A percentile compares a stretch with the other conserved stretches of the same genome.
Evolutionary conservation across 2,113 vertebrate species (phyloP).

Genomic region (Tragelaphus buxtoni): DNA sequence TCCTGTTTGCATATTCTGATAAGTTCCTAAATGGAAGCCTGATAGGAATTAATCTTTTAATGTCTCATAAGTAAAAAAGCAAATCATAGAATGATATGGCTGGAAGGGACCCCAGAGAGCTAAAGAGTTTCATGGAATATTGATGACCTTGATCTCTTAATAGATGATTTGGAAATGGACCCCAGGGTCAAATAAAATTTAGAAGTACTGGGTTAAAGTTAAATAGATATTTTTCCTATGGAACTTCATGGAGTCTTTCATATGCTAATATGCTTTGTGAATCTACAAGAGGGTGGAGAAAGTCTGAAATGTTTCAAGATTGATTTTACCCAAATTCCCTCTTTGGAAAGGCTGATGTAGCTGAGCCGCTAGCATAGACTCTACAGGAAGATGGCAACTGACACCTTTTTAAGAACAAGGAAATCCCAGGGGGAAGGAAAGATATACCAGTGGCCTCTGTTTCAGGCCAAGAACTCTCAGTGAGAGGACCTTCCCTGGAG

Average conservation of each 20-base stretch:
- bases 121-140: not conserved
- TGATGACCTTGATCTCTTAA: not conserved
- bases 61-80: not conserved
- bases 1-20: not conserved
- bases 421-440: not conserved
- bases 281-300: not conserved
- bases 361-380: not conserved
- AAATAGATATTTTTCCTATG: not conserved
- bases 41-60: constrained; percentile 2
- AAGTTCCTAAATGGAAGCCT: not conserved
- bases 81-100: not conserved
- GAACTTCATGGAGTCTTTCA: not conserved
- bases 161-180: not conserved
- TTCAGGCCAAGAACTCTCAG: constrained; percentile 9
- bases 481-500: not conserved
- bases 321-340: not conserved
- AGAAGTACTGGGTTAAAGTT: not conserved
- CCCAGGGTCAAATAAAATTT: not conserved
- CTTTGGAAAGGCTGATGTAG: not conserved
- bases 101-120: not conserved
- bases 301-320: not conserved
- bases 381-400: not conserved
- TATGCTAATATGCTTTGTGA: not conserved
- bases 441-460: not conserved
- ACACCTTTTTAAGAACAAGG: not conserved